A percentile compares a stretch with the other conserved stretches of the same genome.
These are phyloP conservation scores for Phengaris alcon DNA, from an alignment of 2,888 invertebrate species.

Conservation along the genomic window DNA sequence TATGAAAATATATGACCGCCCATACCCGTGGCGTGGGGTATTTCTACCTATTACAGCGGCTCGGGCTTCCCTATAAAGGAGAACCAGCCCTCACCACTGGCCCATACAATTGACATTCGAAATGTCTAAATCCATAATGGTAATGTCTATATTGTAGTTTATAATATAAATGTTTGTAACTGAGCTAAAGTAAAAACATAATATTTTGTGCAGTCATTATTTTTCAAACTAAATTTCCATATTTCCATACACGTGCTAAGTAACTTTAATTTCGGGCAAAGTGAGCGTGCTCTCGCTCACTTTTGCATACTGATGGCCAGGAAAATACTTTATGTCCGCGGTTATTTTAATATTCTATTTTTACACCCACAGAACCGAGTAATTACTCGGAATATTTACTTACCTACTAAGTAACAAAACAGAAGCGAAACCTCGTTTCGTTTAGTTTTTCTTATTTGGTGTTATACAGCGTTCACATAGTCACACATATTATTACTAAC, in stretches of 20 bases:
- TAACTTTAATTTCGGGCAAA: not conserved
- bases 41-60: too few species aligned
- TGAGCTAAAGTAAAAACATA: too few species aligned
- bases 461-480: not conserved
- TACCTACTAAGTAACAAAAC: not conserved
- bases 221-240: not conserved
- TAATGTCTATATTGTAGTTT: too few species aligned
- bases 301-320: conserved; percentile 1
- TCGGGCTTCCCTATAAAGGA: too few species aligned
- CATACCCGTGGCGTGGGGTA: too few species aligned
- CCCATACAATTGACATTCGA: too few species aligned
- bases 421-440: conserved; percentile 2
- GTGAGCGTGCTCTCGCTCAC: not conserved
- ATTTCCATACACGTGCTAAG: not conserved
- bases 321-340: not conserved
- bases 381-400: not conserved
- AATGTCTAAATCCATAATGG: too few species aligned
- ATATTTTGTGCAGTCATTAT: not conserved
- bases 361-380: not conserved
- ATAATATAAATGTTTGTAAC: too few species aligned
- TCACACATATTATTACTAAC: too few species aligned
- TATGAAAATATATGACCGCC: too few species aligned
- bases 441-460: not conserved
- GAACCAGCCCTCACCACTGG: too few species aligned
- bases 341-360: conserved; percentile 16